Percentiles rank a stretch among this genome's conserved stretches.
Conservation (phyloP, 2,113 vertebrate genomes). For the Colinus virginianus region DNA sequence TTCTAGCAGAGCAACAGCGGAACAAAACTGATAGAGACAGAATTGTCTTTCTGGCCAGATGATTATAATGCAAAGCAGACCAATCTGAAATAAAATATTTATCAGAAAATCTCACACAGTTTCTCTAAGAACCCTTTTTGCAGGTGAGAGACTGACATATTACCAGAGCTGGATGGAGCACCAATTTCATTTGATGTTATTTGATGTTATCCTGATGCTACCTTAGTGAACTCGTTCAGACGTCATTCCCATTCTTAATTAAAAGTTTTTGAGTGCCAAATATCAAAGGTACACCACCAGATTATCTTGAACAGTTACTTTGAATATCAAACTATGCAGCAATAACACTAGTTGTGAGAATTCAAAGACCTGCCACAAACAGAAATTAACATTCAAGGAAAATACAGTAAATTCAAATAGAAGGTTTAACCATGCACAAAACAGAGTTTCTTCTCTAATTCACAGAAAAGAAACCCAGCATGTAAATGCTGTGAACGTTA, state of each 20-base stretch:
- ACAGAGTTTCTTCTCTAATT: not conserved
- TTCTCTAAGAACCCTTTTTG: not conserved
- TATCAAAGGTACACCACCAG: conserved; percentile 20
- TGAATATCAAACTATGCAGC: conserved; percentile 40
- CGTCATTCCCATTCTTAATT: conserved; percentile 47
- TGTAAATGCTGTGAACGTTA: conserved; percentile 17
- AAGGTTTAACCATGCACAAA: conserved; percentile 48
- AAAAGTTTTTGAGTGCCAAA: conserved; percentile 52
- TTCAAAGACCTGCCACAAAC: conserved; percentile 42
- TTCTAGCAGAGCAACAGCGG: not conserved
- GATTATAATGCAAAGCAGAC: not conserved
- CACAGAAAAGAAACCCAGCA: not conserved
- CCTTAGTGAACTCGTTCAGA: conserved; percentile 23
- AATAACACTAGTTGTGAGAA: conserved; percentile 13
- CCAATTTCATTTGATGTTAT: conserved; percentile 25
- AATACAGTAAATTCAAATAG: conserved; percentile 40
- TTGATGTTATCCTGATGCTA: conserved; percentile 40
- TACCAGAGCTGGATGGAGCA: not conserved
- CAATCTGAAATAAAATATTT: not conserved
- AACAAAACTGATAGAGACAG: not conserved
- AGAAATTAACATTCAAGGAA: conserved; percentile 66
- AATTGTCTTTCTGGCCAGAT: not conserved
- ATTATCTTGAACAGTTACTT: conserved; percentile 50
- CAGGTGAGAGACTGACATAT: not conserved
- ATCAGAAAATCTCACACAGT: not conserved